Evolutionary conservation across 2,113 vertebrate genomes (phyloP), one percentile per base, ranked within the genome.

Genomic region (Ginglymostoma cirratum): DNA sequence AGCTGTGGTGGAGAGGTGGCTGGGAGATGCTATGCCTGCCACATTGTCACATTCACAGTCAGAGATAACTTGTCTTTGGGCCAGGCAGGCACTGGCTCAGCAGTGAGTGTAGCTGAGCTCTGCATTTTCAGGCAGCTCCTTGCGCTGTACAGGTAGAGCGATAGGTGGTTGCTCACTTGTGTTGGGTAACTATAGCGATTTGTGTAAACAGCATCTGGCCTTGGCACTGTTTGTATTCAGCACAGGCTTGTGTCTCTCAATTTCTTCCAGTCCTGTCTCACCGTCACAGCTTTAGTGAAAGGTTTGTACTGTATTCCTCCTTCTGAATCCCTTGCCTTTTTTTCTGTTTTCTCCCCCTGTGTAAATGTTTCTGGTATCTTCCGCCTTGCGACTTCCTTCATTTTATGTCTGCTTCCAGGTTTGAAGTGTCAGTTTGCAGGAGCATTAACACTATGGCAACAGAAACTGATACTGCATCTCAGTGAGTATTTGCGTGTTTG

Each of bases 171-270:
- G 67, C 14, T 48, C 1, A 69, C 2, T 38, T 67, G n/a, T 45
- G 42, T 14, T 5, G 66, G 48, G 94, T 95, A 72, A 34, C 94
- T 95, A 95, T 95, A 95, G 94, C 52, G 94, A 95, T 27, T 24
- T 2, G 38, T 34, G 67, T 72, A 70, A 95, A 95, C 94, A 95
- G 66, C 94, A 72, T 72, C 23, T 95, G 94, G 23, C 24, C 7
- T 42, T 45, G 94, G 0, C 23, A 52, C n/a, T 45, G 10, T 61
- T 61, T 94, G 66, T 72, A 42, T 27, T 10, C 66, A 27, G 66
- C 42, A n/a, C 23, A 38, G 66, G 92, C 19, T 38, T 69, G 23
- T 69, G 14, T 21, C 10, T 10, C 93, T 72, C 8, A 30, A 6
- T 27, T 21, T 45, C 94, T 42, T 23, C 65, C 23, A 45, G 48